Base-by-base conservation (phyloP, 2,888 invertebrate genomes). In the Arge pagana region DNA sequence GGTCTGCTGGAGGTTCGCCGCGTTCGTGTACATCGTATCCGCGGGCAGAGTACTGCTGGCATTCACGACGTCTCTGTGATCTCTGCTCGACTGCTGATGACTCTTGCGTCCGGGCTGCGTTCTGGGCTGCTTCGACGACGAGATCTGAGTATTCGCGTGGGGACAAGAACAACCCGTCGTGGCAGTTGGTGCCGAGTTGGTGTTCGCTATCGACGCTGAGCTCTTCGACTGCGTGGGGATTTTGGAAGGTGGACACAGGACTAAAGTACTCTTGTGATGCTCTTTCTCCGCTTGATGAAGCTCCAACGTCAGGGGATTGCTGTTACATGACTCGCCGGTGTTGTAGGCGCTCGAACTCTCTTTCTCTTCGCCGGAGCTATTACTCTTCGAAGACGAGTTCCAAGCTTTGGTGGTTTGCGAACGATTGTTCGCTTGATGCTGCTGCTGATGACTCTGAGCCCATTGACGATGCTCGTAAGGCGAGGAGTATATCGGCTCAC, bases 251-350 rank as follows among this genome's bases (percentile, higher is more conserved):
- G 72, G 65, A 36, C 71, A 72, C 0, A 74, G 57, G 1, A 74
- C 71, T 45, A 74, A 31, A 0, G 74, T 73, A 36, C 74, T 74
- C 21, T 68, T 68, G 39, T 78, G 79, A 54, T 77, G 76, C 36
- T 77, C 72, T 53, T 75, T 75, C 36, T 76, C 72, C 18, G 75
- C 77, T 30, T 79, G 77, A 36, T 77, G 77, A 15, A 83, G 71
- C 60, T 83, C 81, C 55, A 82, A 70, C 3, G 81, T 81, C 10
- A 83, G 68, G 5, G 82, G 83, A 66, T 81, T 84, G 64, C 87
- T 87, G 61, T 87, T 83, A 64, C 87, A 86, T n/a, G 87, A 87
- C 50, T 87, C 88, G 2, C 87, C 87, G 2, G 88, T 88, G 66
- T 88, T 89, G 70, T 88, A 88, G 41, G 88, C 88, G 72, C 85